Conservation (phyloP, 2,113 vertebrate species). For the Atractosteus spatula region DNA sequence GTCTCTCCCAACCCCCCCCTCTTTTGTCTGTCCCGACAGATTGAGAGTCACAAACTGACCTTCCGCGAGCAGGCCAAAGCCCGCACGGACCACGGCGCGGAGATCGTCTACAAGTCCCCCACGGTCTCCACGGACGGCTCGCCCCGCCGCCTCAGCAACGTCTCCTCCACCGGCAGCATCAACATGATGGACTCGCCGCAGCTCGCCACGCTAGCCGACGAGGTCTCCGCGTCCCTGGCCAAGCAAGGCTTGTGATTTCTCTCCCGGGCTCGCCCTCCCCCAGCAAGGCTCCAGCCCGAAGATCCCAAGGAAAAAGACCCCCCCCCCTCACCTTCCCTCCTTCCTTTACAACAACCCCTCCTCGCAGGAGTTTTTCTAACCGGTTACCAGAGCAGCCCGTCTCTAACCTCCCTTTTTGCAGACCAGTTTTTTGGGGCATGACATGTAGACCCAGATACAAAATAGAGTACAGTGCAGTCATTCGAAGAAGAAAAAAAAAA, state of each 20-base stretch:
- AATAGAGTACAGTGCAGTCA: not conserved
- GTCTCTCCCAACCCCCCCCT: not conserved
- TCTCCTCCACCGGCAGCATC: constrained; percentile 95
- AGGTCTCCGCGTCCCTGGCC: constrained; percentile 95
- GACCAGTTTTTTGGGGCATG: constrained; percentile 48
- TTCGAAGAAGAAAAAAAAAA: constrained; percentile 24
- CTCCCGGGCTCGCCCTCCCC: constrained; percentile 1
- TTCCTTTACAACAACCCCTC: constrained; percentile 45
- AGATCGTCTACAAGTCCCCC: constrained; percentile 85
- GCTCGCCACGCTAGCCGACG: constrained; percentile 92
- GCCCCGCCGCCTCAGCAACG: constrained; percentile 89
- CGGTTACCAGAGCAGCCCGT: constrained; percentile 50
- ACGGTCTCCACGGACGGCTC: constrained; percentile 84
- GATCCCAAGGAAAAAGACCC: constrained; percentile 47
- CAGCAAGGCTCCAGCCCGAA: not conserved
- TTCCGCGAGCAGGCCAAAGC: constrained; percentile 96
- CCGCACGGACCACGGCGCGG: constrained; percentile 96
- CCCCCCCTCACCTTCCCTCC: constrained; percentile 62
- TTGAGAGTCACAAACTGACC: constrained; percentile 91
- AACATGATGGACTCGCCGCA: constrained; percentile 92
- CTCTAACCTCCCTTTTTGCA: constrained; percentile 56
- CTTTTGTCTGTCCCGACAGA: constrained; percentile 53
- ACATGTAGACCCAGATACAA: constrained; percentile 12
- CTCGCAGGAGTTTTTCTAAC: constrained; percentile 65
- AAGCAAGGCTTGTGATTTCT: constrained; percentile 94